A percentile compares a stretch with the other conserved stretches of the same genome.
Evolutionary conservation across 2,888 invertebrate genomes (phyloP).

Genomic region (Aromia moschata): DNA sequence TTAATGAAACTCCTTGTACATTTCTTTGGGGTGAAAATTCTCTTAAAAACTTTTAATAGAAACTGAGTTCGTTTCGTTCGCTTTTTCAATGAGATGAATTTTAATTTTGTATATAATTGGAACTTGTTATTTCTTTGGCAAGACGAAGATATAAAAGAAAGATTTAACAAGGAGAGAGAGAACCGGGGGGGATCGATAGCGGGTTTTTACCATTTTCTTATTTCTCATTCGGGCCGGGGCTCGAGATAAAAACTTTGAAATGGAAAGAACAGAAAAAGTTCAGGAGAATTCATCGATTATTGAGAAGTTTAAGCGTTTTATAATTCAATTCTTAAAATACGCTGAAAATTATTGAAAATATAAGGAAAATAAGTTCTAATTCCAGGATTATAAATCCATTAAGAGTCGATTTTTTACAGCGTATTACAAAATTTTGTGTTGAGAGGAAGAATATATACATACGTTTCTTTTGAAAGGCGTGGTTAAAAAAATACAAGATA

Average conservation of each 20-base stretch:
- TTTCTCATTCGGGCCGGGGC: conserved; percentile 33
- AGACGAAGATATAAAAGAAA: conserved; percentile 51
- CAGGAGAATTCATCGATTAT: conserved; percentile 38
- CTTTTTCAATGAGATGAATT: conserved; percentile 64
- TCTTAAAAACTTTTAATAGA: conserved; percentile 63
- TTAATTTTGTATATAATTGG: conserved; percentile 63
- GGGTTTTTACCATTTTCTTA: conserved; percentile 45
- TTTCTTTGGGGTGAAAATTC: conserved; percentile 59
- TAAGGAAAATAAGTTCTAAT: conserved; percentile 32
- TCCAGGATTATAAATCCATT: conserved; percentile 33
- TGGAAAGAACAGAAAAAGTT: conserved; percentile 36
- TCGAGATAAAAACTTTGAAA: conserved; percentile 32
- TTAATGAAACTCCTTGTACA: conserved; percentile 59
- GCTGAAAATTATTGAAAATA: conserved; percentile 34
- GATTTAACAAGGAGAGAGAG: conserved; percentile 39
- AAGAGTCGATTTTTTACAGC: conserved; percentile 24
- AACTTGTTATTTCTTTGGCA: conserved; percentile 60
- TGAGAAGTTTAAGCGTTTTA: conserved; percentile 39
- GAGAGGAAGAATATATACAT: too few relatives aligned
- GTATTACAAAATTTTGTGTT: too few relatives aligned
- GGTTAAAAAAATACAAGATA: too few relatives aligned
- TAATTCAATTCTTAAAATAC: conserved; percentile 38
- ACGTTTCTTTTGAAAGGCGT: too few relatives aligned
- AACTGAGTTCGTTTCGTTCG: conserved; percentile 60
- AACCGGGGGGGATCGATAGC: conserved; percentile 41